Evolutionary conservation across 2,113 vertebrate genomes (phyloP), one percentile per base, ranked within the genome.

Genomic region (Paramormyrops kingsleyae): DNA sequence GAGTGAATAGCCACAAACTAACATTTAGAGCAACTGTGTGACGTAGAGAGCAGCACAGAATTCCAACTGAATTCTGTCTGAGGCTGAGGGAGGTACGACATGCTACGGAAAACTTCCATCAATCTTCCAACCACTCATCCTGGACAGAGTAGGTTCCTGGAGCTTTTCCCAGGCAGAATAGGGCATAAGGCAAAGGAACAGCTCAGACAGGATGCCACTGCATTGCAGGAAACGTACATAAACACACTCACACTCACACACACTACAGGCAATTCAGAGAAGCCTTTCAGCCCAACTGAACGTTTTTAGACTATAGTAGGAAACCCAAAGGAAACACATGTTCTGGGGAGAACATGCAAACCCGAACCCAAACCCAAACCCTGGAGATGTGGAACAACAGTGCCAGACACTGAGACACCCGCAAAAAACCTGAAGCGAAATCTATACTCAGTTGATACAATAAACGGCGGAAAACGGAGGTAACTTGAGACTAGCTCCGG

Each of bases 391-490:
- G 74, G 4, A 19, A 35, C 74, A 77, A 77, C 17, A 19, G 15
- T n/a, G 17, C 35, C 35, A 39, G 10, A 13, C 70, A 6, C 4
- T 5, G 70, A 17, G 70, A 19, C 66, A 12, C 19, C 31, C 31
- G 4, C 70, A 39, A 1, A 77, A 47, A 17, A 89, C 85, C 80
- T 90, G 35, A 62, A 90, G 84, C 86, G 91, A 89, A 77, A 70
- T 31, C n/a, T 27, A 70, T 13, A 31, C 62, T 13, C 62, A 80
- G 35, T 39, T 5, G 17, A 80, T 42, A 42, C 9, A 80, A 15
- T 80, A 80, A 35, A 77, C 4, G 5, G 15, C 6, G 10, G 62
- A 66, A 66, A 66, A 66, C 31, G 62, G 62, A 12, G 62, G 62
- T 66, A 66, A 66, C 62, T 66, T 9, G 62, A 31, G 10, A 70